phyloP scores from a whole-genome alignment of 2,113 vertebrate species.

The Arenaria interpres region DNA sequence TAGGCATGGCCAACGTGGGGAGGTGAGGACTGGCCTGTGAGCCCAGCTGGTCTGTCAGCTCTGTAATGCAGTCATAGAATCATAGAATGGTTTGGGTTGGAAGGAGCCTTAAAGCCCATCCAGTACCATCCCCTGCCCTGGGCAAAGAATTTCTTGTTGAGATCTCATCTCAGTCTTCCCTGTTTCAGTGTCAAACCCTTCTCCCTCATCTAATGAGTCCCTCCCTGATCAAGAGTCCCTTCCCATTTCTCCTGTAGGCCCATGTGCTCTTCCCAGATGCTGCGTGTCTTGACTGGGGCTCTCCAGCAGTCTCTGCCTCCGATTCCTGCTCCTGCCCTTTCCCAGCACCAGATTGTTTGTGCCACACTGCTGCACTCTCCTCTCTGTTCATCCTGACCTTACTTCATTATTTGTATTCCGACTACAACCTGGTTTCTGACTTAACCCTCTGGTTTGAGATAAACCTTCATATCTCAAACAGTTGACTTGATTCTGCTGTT shows the following conservation, averaged over 20 bases:
- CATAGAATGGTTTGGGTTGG: too few species aligned
- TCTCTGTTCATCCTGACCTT: background rate
- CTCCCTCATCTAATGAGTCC: too few species aligned
- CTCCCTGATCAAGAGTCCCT: too few species aligned
- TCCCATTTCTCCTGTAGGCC: too few species aligned
- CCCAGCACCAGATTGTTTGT: background rate
- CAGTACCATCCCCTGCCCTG: too few species aligned
- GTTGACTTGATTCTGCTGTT: background rate
- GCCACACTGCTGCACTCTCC: background rate
- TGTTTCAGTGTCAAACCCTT: too few species aligned
- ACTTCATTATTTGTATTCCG: background rate
- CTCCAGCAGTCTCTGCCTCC: background rate
- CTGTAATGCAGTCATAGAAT: background rate
- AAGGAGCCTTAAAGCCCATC: too few species aligned
- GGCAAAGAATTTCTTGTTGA: too few species aligned
- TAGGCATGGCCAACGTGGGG: background rate
- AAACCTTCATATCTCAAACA: background rate
- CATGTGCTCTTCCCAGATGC: background rate
- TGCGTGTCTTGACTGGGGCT: rapidly evolving
- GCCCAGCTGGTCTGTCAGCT: background rate
- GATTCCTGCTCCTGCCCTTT: background rate
- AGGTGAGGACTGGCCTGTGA: background rate
- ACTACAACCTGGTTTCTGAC: background rate
- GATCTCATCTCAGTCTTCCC: too few species aligned
- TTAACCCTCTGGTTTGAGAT: background rate